Evolutionary conservation across 2,888 invertebrate genomes (phyloP).

Genomic region (Drosophila infuscata): DNA sequence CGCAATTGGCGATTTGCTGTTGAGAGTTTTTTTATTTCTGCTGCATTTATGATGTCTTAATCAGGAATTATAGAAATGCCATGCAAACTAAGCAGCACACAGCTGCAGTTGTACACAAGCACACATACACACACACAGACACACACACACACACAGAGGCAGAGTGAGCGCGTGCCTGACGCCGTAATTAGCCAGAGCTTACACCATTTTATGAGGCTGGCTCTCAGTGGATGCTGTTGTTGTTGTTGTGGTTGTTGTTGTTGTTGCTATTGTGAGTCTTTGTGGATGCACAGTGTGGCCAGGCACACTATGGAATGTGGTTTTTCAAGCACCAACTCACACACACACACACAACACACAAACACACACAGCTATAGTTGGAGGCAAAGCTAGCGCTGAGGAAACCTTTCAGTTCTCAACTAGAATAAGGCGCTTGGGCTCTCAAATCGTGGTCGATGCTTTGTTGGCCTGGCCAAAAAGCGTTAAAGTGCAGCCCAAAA

Average conservation of each 20-base stretch:
- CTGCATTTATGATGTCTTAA: slow-evolving; percentile 67
- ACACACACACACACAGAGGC: slow-evolving; percentile 23
- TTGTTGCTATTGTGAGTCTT: slow-evolving; percentile 25
- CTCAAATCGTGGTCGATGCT: slow-evolving; percentile 33
- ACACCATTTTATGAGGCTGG: slow-evolving; percentile 55
- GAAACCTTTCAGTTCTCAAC: slow-evolving; percentile 38
- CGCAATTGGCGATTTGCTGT: slow-evolving; percentile 49
- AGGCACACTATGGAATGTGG: slow-evolving; percentile 79
- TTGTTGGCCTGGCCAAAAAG: slow-evolving; percentile 32
- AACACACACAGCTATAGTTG: background rate
- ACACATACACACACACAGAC: slow-evolving; percentile 12
- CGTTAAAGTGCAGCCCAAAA: slow-evolving; percentile 20
- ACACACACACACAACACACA: slow-evolving; percentile 29
- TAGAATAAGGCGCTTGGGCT: slow-evolving; percentile 30
- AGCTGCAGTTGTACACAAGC: slow-evolving; percentile 16
- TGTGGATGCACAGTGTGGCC: slow-evolving; percentile 38
- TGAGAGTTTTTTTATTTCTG: slow-evolving; percentile 10
- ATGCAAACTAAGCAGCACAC: slow-evolving; percentile 59
- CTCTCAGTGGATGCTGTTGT: slow-evolving; percentile 68
- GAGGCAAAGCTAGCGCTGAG: slow-evolving; percentile 29
- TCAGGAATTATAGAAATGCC: slow-evolving; percentile 69
- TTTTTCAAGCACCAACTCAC: slow-evolving; percentile 72
- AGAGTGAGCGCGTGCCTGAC: slow-evolving; percentile 73
- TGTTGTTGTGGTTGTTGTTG: slow-evolving; percentile 21
- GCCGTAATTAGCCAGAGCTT: slow-evolving; percentile 76